These are phyloP conservation scores for Aproaerema taeniolella DNA, from an alignment of 2,888 invertebrate species.

Conservation along the genomic window DNA sequence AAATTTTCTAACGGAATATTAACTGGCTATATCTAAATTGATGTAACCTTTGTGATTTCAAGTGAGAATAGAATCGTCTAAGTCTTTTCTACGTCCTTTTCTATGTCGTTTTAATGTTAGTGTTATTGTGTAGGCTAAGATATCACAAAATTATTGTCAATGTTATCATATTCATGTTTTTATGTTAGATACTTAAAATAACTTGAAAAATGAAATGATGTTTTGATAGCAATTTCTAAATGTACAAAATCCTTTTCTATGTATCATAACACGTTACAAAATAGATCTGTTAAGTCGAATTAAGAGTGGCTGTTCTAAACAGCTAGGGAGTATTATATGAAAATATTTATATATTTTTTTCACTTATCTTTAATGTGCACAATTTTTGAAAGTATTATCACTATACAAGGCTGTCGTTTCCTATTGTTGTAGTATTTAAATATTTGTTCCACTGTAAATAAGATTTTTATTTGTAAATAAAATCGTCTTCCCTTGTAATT, in stretches of 20 bases:
- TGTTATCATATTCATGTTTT: no score
- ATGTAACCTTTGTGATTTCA: slow-evolving; percentile 67
- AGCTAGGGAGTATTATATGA: slow-evolving; percentile 26
- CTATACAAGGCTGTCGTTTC: slow-evolving; percentile 43
- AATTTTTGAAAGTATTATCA: slow-evolving; percentile 43
- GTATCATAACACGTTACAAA: no score
- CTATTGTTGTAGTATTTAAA: slow-evolving; percentile 22
- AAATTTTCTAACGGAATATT: no score
- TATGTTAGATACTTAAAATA: no score
- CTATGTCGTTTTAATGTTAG: slow-evolving; percentile 71
- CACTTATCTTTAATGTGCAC: slow-evolving; percentile 38
- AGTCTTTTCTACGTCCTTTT: slow-evolving; percentile 74
- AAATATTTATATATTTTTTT: slow-evolving; percentile 30
- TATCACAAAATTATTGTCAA: no score
- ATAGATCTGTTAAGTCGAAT: slow-evolving; percentile 22
- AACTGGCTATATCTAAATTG: no score
- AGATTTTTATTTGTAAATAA: slow-evolving; percentile 20
- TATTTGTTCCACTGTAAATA: slow-evolving; percentile 23
- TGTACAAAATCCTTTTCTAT: background rate
- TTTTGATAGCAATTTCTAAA: background rate
- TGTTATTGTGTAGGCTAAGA: slow-evolving; percentile 36
- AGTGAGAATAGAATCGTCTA: slow-evolving; percentile 64
- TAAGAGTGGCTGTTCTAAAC: slow-evolving; percentile 36
- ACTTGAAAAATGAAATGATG: background rate
- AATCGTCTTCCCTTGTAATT: slow-evolving; percentile 31